Conservation (phyloP, 1,140 invertebrate species). For the Aphelinus atriplicis region DNA sequence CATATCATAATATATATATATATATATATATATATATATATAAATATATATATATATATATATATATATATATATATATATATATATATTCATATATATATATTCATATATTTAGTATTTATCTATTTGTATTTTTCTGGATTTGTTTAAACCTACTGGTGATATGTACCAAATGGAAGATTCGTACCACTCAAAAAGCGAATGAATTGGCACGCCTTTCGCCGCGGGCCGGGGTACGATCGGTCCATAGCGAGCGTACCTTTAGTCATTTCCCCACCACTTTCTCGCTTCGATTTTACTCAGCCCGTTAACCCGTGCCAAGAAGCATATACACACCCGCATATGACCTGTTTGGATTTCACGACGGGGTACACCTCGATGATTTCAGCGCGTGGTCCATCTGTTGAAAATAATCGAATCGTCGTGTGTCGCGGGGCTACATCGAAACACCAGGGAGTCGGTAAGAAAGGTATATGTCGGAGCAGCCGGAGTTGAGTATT, state of each 20-base stretch:
- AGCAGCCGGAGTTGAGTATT: no score
- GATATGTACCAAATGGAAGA: conserved; percentile 68
- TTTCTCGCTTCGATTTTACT: not conserved
- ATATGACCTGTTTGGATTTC: no score
- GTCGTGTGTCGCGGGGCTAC: no score
- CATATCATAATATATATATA: no score
- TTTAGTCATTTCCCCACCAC: not conserved
- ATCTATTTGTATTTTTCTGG: conserved; percentile 13
- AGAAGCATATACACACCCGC: no score
- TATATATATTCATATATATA: conserved; percentile 37
- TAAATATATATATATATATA: conserved; percentile 4
- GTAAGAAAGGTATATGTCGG: no score
- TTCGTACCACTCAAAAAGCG: conserved; percentile 50
- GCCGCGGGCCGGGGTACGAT: conserved; percentile 34
- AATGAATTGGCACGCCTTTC: not conserved
- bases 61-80: conserved; percentile 32
- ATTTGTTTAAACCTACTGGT: conserved; percentile 51
- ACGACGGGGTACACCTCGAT: no score
- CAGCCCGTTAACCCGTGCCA: no score
- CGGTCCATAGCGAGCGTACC: conserved; percentile 32
- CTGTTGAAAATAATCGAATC: no score
- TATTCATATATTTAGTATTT: conserved; percentile 27
- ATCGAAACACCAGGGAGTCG: no score
- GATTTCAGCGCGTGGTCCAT: no score
- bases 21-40: conserved; percentile 39